Percentiles rank a stretch among this genome's conserved stretches.
phyloP scores from a whole-genome alignment of 2,797 vertebrate genomes.

The Brachymystax lenok region DNA sequence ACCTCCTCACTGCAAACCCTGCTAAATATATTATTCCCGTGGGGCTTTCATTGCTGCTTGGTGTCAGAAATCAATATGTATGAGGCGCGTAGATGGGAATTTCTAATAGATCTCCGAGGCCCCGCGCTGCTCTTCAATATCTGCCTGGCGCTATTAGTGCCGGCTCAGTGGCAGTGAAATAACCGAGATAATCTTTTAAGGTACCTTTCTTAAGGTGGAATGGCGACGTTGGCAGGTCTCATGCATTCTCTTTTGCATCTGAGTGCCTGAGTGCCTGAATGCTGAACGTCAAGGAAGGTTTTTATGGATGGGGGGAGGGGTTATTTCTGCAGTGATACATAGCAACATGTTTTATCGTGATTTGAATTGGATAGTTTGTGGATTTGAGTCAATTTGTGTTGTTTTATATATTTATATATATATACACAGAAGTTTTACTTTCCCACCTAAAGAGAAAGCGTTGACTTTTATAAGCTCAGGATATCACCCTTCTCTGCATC shows the following conservation, averaged over 20 bases:
- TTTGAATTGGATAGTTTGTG: no score
- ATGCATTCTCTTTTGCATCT: background rate
- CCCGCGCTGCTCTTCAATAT: conserved; percentile 99
- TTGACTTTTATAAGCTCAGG: conserved; percentile 8
- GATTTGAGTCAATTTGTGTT: no score
- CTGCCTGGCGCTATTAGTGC: conserved; percentile 99
- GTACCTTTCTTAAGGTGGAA: conserved; percentile 99
- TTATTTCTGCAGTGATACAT: background rate
- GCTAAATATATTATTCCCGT: conserved; percentile 99
- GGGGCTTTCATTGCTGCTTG: conserved; percentile 99
- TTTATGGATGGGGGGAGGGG: background rate
- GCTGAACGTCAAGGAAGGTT: background rate
- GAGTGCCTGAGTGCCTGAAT: background rate
- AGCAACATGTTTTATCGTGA: no score
- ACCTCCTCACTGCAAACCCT: conserved; percentile 97
- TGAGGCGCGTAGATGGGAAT: conserved; percentile 99
- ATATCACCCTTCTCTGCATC: background rate
- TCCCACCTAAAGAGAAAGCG: background rate
- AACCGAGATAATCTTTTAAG: conserved; percentile 99
- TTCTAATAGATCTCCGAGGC: conserved; percentile 99
- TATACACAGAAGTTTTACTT: no score
- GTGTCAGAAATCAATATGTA: conserved; percentile 99
- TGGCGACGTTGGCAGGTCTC: conserved; percentile 52
- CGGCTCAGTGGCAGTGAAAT: conserved; percentile 99
- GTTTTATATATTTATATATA: no score